A percentile compares a stretch with the other conserved stretches of the same genome.
Evolutionary conservation across 2,113 vertebrate genomes (phyloP).

Genomic region (Phyllostomus hastatus): DNA sequence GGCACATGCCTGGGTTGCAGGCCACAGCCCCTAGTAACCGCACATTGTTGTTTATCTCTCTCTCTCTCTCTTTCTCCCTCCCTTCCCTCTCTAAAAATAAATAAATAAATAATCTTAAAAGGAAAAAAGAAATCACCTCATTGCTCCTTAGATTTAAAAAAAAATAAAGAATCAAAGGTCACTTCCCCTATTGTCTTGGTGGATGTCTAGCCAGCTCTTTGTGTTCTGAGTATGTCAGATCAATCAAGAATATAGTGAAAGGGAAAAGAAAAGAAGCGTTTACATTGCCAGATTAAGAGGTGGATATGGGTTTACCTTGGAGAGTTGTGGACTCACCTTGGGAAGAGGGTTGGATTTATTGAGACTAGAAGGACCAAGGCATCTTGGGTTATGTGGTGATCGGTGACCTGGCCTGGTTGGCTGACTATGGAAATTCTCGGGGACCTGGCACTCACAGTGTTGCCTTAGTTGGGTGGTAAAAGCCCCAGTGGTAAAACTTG

Average conservation of each 20-base stretch:
- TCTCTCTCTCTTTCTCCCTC: too few relatives aligned
- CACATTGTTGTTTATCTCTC: too few relatives aligned
- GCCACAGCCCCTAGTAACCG: too few relatives aligned
- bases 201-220: background rate
- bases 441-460: background rate
- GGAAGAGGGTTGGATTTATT: background rate
- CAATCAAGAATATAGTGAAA: background rate
- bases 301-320: background rate
- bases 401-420: background rate
- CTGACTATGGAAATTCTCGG: background rate
- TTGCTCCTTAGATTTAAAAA: too few relatives aligned
- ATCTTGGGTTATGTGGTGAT: background rate
- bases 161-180: background rate
- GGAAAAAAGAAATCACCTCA: too few relatives aligned
- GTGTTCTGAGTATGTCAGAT: background rate
- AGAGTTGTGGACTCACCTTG: background rate
- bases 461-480: background rate
- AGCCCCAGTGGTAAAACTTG: background rate
- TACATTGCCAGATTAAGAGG: background rate
- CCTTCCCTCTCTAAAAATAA: too few relatives aligned
- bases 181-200: background rate
- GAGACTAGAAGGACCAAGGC: background rate
- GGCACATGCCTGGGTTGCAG: too few relatives aligned
- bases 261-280: background rate
- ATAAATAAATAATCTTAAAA: too few relatives aligned